A percentile compares a stretch with the other conserved stretches of the same genome.
Evolutionary conservation across 2,888 invertebrate species (phyloP).

Genomic region (Drosophila stalkeri): DNA sequence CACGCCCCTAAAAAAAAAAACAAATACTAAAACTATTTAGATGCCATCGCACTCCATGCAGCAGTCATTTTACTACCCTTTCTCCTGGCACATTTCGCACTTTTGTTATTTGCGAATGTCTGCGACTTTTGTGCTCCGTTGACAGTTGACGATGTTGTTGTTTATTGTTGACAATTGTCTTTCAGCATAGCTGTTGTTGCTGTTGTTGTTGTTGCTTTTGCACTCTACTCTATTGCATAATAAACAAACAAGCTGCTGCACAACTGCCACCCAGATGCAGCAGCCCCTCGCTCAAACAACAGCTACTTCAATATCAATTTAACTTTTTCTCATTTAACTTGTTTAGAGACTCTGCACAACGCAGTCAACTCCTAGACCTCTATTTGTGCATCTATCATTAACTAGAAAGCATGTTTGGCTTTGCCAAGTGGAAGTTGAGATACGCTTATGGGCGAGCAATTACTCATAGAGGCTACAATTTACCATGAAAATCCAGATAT

Average conservation of each 20-base stretch:
- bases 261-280: neutral
- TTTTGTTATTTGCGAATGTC: constrained; percentile 44
- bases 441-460: neutral
- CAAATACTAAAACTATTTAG: constrained; percentile 2
- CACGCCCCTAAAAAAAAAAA: constrained; percentile 15
- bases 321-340: constrained; percentile 52
- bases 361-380: neutral
- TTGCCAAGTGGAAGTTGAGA: neutral
- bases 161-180: constrained; percentile 38
- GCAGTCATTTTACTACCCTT: constrained; percentile 15
- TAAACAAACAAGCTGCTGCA: constrained; percentile 39
- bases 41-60: constrained; percentile 25
- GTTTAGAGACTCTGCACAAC: constrained; percentile 16
- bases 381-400: constrained; percentile 20
- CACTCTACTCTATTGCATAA: constrained; percentile 74
- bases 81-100: constrained; percentile 28
- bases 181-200: constrained; percentile 19
- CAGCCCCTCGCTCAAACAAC: neutral
- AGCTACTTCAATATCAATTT: constrained; percentile 50
- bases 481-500: neutral
- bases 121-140: constrained; percentile 38
- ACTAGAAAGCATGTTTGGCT: neutral
- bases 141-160: constrained; percentile 19
- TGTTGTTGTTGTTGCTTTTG: constrained; percentile 44
- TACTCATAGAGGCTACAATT: neutral